These are phyloP conservation scores for Phainopepla nitens DNA, from an alignment of 2,113 vertebrate species.

Conservation along the genomic window DNA sequence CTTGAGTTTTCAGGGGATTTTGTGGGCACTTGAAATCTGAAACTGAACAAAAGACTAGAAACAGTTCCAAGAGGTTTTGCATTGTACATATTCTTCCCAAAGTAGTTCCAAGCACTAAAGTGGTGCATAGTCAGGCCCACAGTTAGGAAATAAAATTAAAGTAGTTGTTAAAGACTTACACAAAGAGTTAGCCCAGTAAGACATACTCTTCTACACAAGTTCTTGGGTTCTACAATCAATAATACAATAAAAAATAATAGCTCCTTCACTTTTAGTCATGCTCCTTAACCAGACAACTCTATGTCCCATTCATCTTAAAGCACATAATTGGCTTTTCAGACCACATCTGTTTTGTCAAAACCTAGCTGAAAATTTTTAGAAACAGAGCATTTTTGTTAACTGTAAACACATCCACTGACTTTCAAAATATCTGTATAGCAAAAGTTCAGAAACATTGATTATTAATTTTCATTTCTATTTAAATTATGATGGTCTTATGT, in stretches of 20 bases:
- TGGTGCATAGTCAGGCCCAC: not conserved
- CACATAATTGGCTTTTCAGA: not conserved
- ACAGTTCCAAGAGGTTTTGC: not conserved
- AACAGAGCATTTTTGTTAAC: not conserved
- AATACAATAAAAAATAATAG: constrained; percentile 19
- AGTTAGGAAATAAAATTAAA: not conserved
- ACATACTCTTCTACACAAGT: not conserved
- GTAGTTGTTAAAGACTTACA: not conserved
- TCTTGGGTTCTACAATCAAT: constrained; percentile 11
- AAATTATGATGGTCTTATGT: not conserved
- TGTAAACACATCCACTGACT: not conserved
- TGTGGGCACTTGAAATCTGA: not conserved
- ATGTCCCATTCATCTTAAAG: constrained; percentile 1
- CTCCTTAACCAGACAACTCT: not conserved
- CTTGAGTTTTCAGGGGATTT: not conserved
- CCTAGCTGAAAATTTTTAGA: not conserved
- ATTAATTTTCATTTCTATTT: not conserved
- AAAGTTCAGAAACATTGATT: not conserved
- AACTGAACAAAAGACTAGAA: not conserved
- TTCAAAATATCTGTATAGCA: not conserved
- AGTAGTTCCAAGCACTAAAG: not conserved
- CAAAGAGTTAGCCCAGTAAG: not conserved
- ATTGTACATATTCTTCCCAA: not conserved
- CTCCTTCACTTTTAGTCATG: constrained; percentile 30
- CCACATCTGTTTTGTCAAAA: not conserved